Percentiles rank a stretch among this genome's conserved stretches.
phyloP scores from a whole-genome alignment of 2,797 vertebrate species.

The Urocyon cinereoargenteus region DNA sequence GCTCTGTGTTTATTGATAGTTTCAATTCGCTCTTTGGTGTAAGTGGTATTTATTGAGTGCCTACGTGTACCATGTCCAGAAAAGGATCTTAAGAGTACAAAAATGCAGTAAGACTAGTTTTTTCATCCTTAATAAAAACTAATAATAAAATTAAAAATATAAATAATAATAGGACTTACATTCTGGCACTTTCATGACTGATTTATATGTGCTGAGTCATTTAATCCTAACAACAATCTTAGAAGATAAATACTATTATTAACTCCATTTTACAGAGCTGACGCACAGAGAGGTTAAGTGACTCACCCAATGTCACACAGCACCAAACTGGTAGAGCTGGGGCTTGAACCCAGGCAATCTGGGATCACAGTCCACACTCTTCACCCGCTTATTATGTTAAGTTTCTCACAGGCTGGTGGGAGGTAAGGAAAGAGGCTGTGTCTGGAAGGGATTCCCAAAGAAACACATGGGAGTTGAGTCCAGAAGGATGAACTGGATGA shows the following conservation, averaged over 20 bases:
- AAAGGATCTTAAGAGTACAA: background rate
- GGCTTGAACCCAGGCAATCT: background rate
- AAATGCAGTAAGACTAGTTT: background rate
- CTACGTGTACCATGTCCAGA: background rate
- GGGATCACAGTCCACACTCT: background rate
- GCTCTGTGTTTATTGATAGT: background rate
- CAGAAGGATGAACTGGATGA: background rate
- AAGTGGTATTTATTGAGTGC: background rate
- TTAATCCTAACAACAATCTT: background rate
- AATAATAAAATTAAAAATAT: background rate
- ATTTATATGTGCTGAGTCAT: background rate
- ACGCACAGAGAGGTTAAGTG: background rate
- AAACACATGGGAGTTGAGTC: background rate
- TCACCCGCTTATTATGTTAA: background rate
- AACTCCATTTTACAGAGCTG: background rate
- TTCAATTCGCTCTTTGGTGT: background rate
- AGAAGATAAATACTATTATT: background rate
- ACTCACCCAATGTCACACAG: background rate
- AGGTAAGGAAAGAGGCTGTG: background rate
- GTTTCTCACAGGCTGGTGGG: no score
- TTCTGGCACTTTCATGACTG: background rate
- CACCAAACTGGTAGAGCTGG: background rate
- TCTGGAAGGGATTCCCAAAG: background rate
- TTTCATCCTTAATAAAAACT: background rate
- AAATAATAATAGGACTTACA: background rate